Conservation (phyloP, 2,888 invertebrate genomes). For the Eucera pruinosa region DNA sequence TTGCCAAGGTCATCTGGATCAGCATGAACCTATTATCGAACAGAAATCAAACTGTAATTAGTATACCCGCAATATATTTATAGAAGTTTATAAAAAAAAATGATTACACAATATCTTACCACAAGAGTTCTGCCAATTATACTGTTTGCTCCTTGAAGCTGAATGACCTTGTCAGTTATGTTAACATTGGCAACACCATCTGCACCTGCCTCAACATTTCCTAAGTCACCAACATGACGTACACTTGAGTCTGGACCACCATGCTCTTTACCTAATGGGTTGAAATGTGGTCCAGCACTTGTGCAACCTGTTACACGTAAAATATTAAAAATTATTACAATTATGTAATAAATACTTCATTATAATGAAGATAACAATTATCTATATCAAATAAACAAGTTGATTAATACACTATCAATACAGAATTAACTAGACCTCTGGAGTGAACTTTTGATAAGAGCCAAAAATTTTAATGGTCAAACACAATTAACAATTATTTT, state of each 20-base stretch:
- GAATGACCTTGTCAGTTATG: slow-evolving; percentile 88
- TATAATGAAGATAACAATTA: neutral
- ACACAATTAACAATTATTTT: too few relatives aligned
- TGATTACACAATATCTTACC: slow-evolving; percentile 77
- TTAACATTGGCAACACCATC: slow-evolving; percentile 89
- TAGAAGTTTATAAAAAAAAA: neutral
- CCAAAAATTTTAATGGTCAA: neutral
- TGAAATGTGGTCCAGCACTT: slow-evolving; percentile 97
- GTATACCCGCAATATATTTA: neutral
- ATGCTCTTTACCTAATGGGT: slow-evolving; percentile 92
- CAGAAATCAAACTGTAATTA: slow-evolving; percentile 4
- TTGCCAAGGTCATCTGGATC: slow-evolving; percentile 97
- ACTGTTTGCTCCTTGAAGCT: slow-evolving; percentile 89
- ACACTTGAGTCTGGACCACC: slow-evolving; percentile 90
- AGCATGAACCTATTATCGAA: slow-evolving; percentile 88
- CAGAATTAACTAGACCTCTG: neutral
- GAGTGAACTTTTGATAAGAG: slow-evolving; percentile 2
- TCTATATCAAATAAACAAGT: neutral
- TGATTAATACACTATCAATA: neutral
- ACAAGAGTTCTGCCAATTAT: slow-evolving; percentile 94
- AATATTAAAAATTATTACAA: neutral
- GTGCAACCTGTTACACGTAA: slow-evolving; percentile 87
- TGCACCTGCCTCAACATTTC: slow-evolving; percentile 90
- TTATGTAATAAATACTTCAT: neutral
- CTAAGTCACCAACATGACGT: slow-evolving; percentile 96